Conservation (phyloP, 2,797 vertebrate genomes). For the Sebastes nivosus region DNA sequence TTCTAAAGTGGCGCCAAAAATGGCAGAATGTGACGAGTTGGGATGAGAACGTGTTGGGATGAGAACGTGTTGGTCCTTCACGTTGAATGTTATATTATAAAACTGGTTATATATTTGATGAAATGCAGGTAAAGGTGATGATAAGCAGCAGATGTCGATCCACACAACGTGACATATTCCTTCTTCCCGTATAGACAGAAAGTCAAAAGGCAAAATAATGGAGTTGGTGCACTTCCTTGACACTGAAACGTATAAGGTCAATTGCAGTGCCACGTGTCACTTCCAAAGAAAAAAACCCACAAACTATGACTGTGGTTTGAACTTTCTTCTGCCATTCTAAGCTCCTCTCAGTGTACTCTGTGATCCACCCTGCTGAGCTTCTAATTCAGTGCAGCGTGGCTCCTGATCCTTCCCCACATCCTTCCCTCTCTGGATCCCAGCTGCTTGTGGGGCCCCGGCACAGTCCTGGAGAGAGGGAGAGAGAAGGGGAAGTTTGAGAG, state of each 20-base stretch:
- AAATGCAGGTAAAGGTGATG: neutral
- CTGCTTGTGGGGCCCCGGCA: conserved; percentile 33
- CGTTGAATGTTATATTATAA: neutral
- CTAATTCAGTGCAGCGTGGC: conserved; percentile 57
- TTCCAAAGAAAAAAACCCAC: neutral
- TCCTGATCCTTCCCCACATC: conserved; percentile 33
- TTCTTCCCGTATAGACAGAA: neutral
- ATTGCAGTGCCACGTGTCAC: conserved; percentile 2
- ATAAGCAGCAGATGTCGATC: neutral
- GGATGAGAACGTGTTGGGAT: too few relatives aligned
- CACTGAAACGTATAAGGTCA: neutral
- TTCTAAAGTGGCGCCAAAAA: too few relatives aligned
- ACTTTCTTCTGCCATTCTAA: conserved; percentile 24
- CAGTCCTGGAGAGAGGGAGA: conserved; percentile 27
- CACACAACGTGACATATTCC: neutral
- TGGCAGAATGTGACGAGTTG: too few relatives aligned
- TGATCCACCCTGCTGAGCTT: conserved; percentile 60
- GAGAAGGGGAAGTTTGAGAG: conserved; percentile 40
- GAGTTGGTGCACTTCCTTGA: neutral
- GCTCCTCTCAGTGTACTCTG: conserved; percentile 31
- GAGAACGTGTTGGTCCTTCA: neutral
- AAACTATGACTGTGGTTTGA: conserved; percentile 39
- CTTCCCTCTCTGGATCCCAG: conserved; percentile 50
- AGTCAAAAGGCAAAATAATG: neutral
- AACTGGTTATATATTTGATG: neutral